Percentiles rank a stretch among this genome's conserved stretches.
These are phyloP conservation scores for Epinephelus awoara DNA, from an alignment of 2,797 vertebrate species.

Conservation along the genomic window DNA sequence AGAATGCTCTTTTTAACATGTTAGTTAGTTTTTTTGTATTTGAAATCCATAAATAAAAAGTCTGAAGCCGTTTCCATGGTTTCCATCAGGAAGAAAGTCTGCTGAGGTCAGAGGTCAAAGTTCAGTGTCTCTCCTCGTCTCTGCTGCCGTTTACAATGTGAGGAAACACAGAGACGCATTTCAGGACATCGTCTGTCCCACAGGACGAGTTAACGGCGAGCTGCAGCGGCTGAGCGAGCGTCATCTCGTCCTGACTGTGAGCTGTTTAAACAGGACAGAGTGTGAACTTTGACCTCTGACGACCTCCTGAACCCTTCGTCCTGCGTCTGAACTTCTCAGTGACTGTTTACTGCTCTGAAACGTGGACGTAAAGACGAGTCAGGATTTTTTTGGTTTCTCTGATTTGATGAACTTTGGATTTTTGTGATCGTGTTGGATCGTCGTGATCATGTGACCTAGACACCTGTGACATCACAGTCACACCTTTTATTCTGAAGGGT, in stretches of 20 bases:
- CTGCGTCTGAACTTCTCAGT: slow-evolving; percentile 5
- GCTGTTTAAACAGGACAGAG: slow-evolving; percentile 45
- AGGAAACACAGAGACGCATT: slow-evolving; percentile 46
- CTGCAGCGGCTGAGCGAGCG: neutral
- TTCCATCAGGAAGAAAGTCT: too few relatives aligned
- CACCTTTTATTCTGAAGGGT: neutral
- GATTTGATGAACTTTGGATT: neutral
- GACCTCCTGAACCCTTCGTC: neutral
- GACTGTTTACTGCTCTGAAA: neutral
- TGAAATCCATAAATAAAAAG: too few relatives aligned
- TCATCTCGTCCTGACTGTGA: neutral
- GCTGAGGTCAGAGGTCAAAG: slow-evolving; percentile 30
- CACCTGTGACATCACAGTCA: neutral
- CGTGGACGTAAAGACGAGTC: neutral
- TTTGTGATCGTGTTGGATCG: too few relatives aligned
- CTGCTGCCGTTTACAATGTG: slow-evolving; percentile 49
- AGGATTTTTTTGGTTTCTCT: neutral
- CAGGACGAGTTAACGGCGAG: slow-evolving; percentile 19
- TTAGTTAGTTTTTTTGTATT: too few relatives aligned
- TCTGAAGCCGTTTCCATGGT: too few relatives aligned
- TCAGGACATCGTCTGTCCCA: slow-evolving; percentile 27
- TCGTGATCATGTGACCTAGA: neutral
- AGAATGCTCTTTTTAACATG: too few relatives aligned
- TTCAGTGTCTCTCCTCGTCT: slow-evolving; percentile 8
- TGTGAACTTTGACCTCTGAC: slow-evolving; percentile 41